phyloP scores from a whole-genome alignment of 2,113 vertebrate genomes.

The Macrotis lagotis region DNA sequence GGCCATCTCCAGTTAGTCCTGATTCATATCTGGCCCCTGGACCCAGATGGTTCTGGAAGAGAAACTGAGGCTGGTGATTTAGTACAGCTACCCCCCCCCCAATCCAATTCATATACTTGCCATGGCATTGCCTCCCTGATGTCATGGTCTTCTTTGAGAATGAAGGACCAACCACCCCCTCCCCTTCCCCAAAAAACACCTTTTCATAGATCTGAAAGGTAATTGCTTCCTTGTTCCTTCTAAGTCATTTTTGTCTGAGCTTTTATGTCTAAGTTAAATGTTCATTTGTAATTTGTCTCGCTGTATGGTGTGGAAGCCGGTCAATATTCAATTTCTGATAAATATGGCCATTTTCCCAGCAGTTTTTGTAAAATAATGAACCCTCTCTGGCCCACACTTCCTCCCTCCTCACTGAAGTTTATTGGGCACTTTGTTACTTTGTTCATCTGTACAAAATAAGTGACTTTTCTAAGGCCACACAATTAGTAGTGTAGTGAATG shows the following conservation, averaged over 20 bases:
- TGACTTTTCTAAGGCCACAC: background rate
- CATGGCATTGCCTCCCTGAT: too few species aligned
- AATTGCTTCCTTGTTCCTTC: background rate
- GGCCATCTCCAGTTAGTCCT: too few species aligned
- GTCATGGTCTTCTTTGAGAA: too few species aligned
- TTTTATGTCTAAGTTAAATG: background rate
- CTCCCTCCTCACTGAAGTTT: background rate
- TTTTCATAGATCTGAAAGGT: background rate
- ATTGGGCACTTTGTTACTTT: background rate
- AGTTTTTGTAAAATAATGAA: background rate
- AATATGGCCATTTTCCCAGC: background rate
- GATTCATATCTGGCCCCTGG: too few species aligned
- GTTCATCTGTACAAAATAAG: too few species aligned
- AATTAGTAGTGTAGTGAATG: too few species aligned
- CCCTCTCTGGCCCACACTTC: background rate
- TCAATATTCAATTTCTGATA: background rate
- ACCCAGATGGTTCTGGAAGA: too few species aligned
- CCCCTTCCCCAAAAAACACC: too few species aligned
- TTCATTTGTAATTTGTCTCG: background rate
- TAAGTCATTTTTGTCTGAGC: background rate
- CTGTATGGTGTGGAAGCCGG: background rate
- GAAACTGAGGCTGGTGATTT: too few species aligned
- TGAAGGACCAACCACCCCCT: too few species aligned
- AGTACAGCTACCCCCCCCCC: too few species aligned
- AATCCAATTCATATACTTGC: too few species aligned